Percentiles rank a stretch among this genome's conserved stretches.
phyloP scores from a whole-genome alignment of 2,888 invertebrate species.

The Brenthis ino region DNA sequence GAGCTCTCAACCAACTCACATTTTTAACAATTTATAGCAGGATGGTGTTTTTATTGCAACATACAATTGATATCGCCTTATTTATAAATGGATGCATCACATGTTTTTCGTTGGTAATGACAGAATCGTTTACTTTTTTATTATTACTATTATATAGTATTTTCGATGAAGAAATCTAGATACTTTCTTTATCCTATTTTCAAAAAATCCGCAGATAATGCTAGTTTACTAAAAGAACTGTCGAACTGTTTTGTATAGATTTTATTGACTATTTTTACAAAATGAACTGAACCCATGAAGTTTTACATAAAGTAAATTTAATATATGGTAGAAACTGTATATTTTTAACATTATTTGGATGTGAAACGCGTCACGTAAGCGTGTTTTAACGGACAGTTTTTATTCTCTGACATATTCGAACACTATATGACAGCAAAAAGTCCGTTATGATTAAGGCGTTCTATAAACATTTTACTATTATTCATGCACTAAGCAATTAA shows the following conservation, averaged over 20 bases:
- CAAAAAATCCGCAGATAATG: no score
- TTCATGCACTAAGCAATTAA: no score
- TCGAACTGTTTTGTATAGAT: no score
- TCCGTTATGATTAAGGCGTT: conserved; percentile 10
- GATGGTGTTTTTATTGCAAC: conserved; percentile 46
- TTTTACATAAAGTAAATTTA: conserved; percentile 27
- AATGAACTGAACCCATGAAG: conserved; percentile 24
- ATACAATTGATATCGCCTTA: conserved; percentile 32
- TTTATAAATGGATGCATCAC: conserved; percentile 2
- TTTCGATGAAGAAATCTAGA: no score
- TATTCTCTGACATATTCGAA: conserved; percentile 28
- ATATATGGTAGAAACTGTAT: conserved; percentile 23
- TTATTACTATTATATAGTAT: neutral
- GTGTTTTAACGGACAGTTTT: conserved; percentile 33
- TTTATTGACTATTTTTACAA: conserved; percentile 3
- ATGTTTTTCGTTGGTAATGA: neutral
- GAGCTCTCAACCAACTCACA: conserved; percentile 52
- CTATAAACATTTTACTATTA: conserved; percentile 4
- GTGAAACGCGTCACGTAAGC: conserved; percentile 33
- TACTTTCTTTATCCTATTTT: no score
- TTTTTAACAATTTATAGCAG: conserved; percentile 44
- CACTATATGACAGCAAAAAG: conserved; percentile 17
- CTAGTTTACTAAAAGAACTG: no score
- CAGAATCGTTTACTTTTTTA: neutral
- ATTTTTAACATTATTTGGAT: conserved; percentile 33